phyloP scores from a whole-genome alignment of 2,797 vertebrate species.

The Varecia variegata region DNA sequence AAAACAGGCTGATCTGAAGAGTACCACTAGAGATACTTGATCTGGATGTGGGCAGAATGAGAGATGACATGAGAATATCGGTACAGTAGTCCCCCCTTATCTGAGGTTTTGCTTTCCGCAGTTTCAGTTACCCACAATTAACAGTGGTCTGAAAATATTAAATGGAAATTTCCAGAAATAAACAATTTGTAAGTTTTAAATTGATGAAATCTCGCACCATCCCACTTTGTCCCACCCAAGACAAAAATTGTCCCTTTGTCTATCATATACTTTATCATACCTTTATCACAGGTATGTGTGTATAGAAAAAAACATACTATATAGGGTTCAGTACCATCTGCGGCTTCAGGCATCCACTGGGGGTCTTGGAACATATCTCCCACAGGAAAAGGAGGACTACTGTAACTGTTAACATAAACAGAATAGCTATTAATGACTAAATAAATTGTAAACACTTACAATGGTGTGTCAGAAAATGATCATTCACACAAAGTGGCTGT shows the following conservation, averaged over 20 bases:
- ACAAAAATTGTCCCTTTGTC: neutral
- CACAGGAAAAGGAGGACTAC: neutral
- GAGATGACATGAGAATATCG: neutral
- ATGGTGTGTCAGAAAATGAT: neutral
- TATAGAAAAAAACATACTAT: neutral
- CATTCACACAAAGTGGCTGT: neutral
- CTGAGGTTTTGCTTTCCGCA: neutral
- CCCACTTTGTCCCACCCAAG: neutral
- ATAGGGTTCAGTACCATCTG: neutral
- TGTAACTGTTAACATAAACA: neutral
- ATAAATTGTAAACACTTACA: neutral
- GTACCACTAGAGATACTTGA: neutral
- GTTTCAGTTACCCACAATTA: neutral
- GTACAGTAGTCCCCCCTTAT: neutral
- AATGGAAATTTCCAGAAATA: neutral
- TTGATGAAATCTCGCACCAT: neutral
- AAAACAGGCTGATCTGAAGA: neutral
- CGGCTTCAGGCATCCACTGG: neutral
- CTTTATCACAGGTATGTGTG: neutral
- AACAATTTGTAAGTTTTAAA: neutral
- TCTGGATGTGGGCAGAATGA: neutral
- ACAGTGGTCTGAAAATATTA: neutral
- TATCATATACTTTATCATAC: neutral
- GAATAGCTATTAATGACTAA: neutral
- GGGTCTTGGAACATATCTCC: neutral